Base-by-base conservation (phyloP, 2,113 vertebrate species). In the Oxyruncus cristatus region DNA sequence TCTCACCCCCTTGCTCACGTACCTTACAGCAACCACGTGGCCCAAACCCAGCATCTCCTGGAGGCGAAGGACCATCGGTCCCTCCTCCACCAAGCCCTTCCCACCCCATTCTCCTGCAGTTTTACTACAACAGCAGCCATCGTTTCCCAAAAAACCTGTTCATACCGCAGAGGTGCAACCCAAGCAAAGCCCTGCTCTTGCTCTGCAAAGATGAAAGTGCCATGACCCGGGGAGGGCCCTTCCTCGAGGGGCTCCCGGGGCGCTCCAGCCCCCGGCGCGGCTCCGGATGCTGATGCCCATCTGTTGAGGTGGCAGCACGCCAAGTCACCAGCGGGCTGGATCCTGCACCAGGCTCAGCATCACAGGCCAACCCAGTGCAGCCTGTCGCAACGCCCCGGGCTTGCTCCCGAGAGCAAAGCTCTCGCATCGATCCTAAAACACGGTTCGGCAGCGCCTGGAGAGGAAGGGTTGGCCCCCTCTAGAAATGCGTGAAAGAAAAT, bases 121-220 rank as follows among this genome's bases (percentile, higher is more conserved):
- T 16, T 37, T 5, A 4, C 10, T 4, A 4, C 4, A 35, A 11
- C 26, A 55, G 59, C 41, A 12, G n/a, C 35, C 22, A 7, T 10
- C 2, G 0, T 11, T 32, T 26, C 8, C n/a, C 53, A 52, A 39
- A 6, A 8, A 0, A 0, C 35, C 46, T 0, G 0, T 4, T 52
- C 7, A 1, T 0, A 3, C 4, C 4, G 32, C 33, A 24, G 44
- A 58, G 44, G 27, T 72, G 50, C 35, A 14, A 4, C 33, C 33
- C 3, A 14, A 66, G 62, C 42, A 11, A 6, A 47, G 16, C 44
- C 2, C 55, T 66, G 35, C 62, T 19, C 20, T 26, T 49, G 39
- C 28, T 28, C 20, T 33, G 28, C 0, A 2, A 15, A 35, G 59
- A 11, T 0, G 3, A 14, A 37, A 41, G 81, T 1, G 20, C 21